Conservation (phyloP, 1,140 invertebrate genomes). For the Diorhabda carinulata region DNA sequence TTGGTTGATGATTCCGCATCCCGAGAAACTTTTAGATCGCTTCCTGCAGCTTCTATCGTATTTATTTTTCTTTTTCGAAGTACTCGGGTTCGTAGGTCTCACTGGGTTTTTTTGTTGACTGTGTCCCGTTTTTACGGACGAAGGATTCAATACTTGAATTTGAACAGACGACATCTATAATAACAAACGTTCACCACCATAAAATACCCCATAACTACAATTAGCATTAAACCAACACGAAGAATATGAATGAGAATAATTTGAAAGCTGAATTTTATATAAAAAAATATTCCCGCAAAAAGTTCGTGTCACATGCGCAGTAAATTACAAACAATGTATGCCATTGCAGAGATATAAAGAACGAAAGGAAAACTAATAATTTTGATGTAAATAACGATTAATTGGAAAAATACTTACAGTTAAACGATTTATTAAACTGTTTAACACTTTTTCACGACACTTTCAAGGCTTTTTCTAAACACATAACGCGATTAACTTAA, state of each 20-base stretch:
- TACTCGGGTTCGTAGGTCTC: slow-evolving; percentile 24
- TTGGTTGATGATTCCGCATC: slow-evolving; percentile 57
- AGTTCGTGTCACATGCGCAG: slow-evolving; percentile 28
- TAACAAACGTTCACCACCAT: not conserved
- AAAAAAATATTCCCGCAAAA: slow-evolving; percentile 32
- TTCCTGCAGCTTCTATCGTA: slow-evolving; percentile 47
- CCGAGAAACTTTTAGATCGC: slow-evolving; percentile 53
- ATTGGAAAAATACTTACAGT: slow-evolving; percentile 29
- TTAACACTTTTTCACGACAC: slow-evolving; percentile 8
- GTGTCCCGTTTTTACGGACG: slow-evolving; percentile 25
- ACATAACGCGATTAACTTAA: slow-evolving; percentile 19
- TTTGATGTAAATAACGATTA: slow-evolving; percentile 13
- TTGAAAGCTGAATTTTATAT: slow-evolving; percentile 18
- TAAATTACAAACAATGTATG: slow-evolving; percentile 30
- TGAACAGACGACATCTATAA: slow-evolving; percentile 31
- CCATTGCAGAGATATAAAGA: slow-evolving; percentile 29
- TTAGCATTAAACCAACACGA: not conserved
- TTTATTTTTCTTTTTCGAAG: slow-evolving; percentile 37
- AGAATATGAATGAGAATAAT: not conserved
- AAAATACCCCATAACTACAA: not conserved
- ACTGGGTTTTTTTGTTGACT: slow-evolving; percentile 19
- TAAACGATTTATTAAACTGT: slow-evolving; percentile 10
- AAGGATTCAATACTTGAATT: slow-evolving; percentile 26
- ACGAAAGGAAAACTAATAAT: slow-evolving; percentile 1
- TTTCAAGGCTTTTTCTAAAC: slow-evolving; percentile 16